These are phyloP conservation scores for Perodicticus potto DNA, from an alignment of 2,797 vertebrate genomes.

Conservation along the genomic window DNA sequence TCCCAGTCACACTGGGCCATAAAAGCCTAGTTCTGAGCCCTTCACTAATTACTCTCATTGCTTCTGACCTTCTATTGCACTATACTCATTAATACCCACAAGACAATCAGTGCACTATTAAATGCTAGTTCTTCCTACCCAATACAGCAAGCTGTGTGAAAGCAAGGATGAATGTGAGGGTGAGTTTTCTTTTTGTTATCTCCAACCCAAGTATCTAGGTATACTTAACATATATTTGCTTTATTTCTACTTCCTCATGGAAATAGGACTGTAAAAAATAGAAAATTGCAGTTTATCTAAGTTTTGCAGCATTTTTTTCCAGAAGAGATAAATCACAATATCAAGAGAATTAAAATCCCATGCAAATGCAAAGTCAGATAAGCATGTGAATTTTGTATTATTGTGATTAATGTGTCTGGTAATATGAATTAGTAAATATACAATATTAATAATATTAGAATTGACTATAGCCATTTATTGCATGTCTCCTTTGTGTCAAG, in stretches of 20 bases:
- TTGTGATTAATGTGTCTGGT: background rate
- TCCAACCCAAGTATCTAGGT: background rate
- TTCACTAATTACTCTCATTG: background rate
- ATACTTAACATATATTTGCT: background rate
- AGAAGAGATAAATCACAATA: slow-evolving; percentile 46
- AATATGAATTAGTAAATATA: slow-evolving; percentile 36
- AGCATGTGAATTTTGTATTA: background rate
- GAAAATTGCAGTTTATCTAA: slow-evolving; percentile 37
- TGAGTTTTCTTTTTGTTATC: background rate
- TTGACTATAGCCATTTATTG: background rate
- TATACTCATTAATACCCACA: background rate
- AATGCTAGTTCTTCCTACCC: background rate
- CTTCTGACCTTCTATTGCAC: background rate
- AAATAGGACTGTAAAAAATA: slow-evolving; percentile 32
- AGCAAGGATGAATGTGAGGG: background rate
- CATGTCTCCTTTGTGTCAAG: background rate
- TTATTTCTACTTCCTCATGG: slow-evolving; percentile 51
- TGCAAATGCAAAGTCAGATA: slow-evolving; percentile 47
- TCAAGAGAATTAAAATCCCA: slow-evolving; percentile 32
- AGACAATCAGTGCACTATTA: background rate
- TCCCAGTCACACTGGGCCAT: background rate
- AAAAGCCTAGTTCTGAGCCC: background rate
- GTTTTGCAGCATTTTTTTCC: slow-evolving; percentile 1
- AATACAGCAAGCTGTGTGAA: slow-evolving; percentile 9
- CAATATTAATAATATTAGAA: background rate